Percentiles rank a stretch among this genome's conserved stretches.
Evolutionary conservation across 2,113 vertebrate genomes (phyloP).

Genomic region (Chrysochloris asiatica): DNA sequence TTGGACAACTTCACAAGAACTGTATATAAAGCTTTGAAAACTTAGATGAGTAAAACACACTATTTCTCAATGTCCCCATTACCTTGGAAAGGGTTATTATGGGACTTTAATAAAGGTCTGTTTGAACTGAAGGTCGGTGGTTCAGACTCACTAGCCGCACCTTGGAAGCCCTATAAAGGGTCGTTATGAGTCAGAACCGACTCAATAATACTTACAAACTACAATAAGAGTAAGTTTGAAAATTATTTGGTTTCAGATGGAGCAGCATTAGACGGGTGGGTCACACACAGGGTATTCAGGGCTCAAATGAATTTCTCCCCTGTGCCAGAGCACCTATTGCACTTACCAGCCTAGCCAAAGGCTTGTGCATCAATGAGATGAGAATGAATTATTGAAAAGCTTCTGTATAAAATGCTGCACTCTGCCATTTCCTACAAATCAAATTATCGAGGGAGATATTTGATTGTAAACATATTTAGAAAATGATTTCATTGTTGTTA

Average conservation of each 20-base stretch:
- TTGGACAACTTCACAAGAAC: not conserved
- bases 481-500: conserved; percentile 77
- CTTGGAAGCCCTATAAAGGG: too few relatives aligned
- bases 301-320: conserved; percentile 61
- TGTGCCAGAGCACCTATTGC: conserved; percentile 66
- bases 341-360: conserved; percentile 69
- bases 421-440: conserved; percentile 80
- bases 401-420: conserved; percentile 77
- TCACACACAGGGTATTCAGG: conserved; percentile 55
- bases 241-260: not conserved
- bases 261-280: conserved; percentile 32
- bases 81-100: not conserved
- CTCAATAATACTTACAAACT: too few relatives aligned
- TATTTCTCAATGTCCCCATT: not conserved
- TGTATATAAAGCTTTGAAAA: not conserved
- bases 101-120: too few relatives aligned
- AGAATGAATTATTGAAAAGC: conserved; percentile 78
- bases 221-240: conserved; percentile 55
- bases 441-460: conserved; percentile 78
- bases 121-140: too few relatives aligned
- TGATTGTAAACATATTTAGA: conserved; percentile 79
- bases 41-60: conserved; percentile 25
- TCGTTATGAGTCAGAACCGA: too few relatives aligned
- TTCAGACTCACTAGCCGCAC: too few relatives aligned
- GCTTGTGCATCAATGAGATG: conserved; percentile 73